These are phyloP conservation scores for Salvator merianae DNA, from an alignment of 2,113 vertebrate species.

Conservation along the genomic window DNA sequence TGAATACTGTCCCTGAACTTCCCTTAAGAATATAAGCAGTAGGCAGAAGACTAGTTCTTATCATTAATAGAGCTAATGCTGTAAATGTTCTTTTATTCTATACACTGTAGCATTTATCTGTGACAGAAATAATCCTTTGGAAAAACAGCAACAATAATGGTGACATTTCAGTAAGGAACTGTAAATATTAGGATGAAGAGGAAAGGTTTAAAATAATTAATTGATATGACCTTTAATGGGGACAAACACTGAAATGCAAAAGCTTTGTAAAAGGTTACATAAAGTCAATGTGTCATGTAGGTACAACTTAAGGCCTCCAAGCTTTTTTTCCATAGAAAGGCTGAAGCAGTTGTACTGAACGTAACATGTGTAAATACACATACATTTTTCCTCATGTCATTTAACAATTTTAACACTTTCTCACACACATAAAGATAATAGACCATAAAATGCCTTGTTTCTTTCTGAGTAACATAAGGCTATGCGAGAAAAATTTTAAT, in stretches of 20 bases:
- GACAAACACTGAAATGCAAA: conserved; percentile 10
- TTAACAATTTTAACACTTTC: background rate
- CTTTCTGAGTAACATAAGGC: background rate
- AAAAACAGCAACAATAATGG: background rate
- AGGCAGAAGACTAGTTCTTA: background rate
- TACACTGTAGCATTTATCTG: background rate
- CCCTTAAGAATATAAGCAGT: background rate
- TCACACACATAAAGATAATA: background rate
- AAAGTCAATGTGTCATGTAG: background rate
- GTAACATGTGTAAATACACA: background rate
- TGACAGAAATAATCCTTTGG: background rate
- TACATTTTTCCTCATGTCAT: background rate
- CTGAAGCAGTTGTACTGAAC: background rate
- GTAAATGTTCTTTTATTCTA: background rate
- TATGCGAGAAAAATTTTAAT: background rate
- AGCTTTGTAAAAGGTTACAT: conserved; percentile 10
- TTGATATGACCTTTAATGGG: conserved; percentile 3
- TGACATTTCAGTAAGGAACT: conserved; percentile 1
- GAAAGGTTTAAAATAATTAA: conserved; percentile 13
- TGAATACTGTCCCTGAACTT: background rate
- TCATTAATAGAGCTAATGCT: background rate
- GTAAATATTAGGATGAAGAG: conserved; percentile 2
- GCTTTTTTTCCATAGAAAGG: background rate
- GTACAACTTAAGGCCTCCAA: background rate
- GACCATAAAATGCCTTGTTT: background rate